phyloP scores from a whole-genome alignment of 1,140 invertebrate species.

The Babylonia areolata region DNA sequence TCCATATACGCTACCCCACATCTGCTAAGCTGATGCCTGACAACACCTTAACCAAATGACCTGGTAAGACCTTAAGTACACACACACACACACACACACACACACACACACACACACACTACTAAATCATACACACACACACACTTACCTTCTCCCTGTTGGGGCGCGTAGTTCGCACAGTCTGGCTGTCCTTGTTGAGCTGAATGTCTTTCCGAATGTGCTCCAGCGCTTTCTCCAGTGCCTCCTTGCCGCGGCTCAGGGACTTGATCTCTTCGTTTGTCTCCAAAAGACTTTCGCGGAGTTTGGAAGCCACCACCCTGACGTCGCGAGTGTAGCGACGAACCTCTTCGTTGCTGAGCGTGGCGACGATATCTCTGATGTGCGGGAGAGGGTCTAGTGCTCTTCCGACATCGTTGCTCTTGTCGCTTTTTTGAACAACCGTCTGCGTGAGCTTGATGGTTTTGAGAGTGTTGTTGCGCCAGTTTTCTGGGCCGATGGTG shows the following conservation, averaged over 20 bases:
- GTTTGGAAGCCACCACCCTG: constrained; percentile 70
- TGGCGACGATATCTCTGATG: constrained; percentile 71
- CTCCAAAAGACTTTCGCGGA: constrained; percentile 73
- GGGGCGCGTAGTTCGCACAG: constrained; percentile 68
- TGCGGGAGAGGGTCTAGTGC: constrained; percentile 72
- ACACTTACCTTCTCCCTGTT: constrained; percentile 71
- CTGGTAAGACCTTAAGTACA: too few relatives aligned
- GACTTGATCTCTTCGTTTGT: constrained; percentile 76
- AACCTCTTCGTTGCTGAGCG: constrained; percentile 74
- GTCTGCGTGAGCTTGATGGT: constrained; percentile 72
- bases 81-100: too few relatives aligned
- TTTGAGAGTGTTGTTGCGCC: constrained; percentile 73
- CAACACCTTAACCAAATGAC: too few relatives aligned
- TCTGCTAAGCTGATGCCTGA: too few relatives aligned
- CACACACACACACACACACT: too few relatives aligned
- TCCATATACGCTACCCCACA: too few relatives aligned
- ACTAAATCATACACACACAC: neutral
- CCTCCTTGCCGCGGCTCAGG: constrained; percentile 70
- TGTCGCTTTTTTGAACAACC: constrained; percentile 71
- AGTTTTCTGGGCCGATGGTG: constrained; percentile 72
- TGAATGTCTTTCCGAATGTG: constrained; percentile 75
- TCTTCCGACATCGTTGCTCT: constrained; percentile 70
- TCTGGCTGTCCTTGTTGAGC: constrained; percentile 73
- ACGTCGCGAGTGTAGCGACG: constrained; percentile 73
- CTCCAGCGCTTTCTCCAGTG: constrained; percentile 72